Conservation (phyloP, 2,888 invertebrate genomes). For the Pseudanteris insignis region DNA sequence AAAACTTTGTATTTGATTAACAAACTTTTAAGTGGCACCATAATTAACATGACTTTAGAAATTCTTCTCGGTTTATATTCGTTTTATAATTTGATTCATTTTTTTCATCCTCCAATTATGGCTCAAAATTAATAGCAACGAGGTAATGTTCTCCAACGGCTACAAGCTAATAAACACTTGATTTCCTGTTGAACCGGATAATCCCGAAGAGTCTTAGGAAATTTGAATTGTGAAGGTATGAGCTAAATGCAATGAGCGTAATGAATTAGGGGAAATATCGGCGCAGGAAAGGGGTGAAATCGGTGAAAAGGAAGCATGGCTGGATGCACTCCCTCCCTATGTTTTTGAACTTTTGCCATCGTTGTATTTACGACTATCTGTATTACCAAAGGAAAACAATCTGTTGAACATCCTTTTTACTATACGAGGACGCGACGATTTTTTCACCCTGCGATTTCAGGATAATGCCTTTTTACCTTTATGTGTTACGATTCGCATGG, state of each 20-base stretch:
- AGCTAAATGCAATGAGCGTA: conserved; percentile 35
- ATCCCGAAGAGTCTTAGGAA: conserved; percentile 26
- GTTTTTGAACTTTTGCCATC: conserved; percentile 60
- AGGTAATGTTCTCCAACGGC: not conserved
- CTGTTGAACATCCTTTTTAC: conserved; percentile 43
- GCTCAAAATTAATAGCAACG: no score
- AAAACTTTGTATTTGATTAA: no score
- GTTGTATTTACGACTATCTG: conserved; percentile 18
- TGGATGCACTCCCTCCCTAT: conserved; percentile 63
- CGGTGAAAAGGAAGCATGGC: conserved; percentile 64
- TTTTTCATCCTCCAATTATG: no score
- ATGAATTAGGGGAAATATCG: conserved; percentile 42
- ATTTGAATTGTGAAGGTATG: conserved; percentile 19
- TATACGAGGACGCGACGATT: conserved; percentile 26
- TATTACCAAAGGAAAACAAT: conserved; percentile 38
- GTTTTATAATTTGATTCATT: no score
- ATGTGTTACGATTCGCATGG: conserved; percentile 33
- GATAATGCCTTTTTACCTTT: conserved; percentile 26
- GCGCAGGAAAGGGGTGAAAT: conserved; percentile 62
- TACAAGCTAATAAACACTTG: conserved; percentile 10
- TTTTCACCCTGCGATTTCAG: conserved; percentile 33
- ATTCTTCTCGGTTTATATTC: no score
- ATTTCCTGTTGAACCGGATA: conserved; percentile 37
- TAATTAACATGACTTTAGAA: no score
- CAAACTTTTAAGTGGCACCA: no score